phyloP scores from a whole-genome alignment of 2,888 invertebrate genomes.

The Eupeodes latifasciatus region DNA sequence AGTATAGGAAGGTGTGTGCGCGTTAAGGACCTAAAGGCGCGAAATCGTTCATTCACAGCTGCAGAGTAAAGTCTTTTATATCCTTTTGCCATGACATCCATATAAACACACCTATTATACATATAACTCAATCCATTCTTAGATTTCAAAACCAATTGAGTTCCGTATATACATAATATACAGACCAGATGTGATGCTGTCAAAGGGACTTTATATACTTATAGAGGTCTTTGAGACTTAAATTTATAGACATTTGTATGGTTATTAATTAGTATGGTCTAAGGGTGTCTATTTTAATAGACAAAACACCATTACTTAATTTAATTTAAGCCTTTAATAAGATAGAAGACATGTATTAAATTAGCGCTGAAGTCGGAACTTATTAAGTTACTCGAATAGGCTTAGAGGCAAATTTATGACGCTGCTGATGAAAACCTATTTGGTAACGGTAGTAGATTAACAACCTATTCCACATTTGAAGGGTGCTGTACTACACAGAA shows the following conservation, averaged over 20 bases:
- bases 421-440: too few species aligned
- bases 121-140: not conserved
- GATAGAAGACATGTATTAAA: not conserved
- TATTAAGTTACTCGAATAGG: too few species aligned
- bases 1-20: not conserved
- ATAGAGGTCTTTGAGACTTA: not conserved
- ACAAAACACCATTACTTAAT: not conserved
- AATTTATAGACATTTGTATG: constrained; percentile 20
- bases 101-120: too few species aligned
- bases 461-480: too few species aligned
- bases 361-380: not conserved
- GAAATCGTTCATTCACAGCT: constrained; percentile 4
- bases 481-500: too few species aligned
- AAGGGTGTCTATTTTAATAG: too few species aligned
- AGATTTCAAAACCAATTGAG: constrained; percentile 25
- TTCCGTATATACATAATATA: not conserved
- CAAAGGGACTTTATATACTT: not conserved
- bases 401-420: too few species aligned
- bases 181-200: constrained; percentile 18
- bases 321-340: not conserved
- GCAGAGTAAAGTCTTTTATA: not conserved
- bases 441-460: too few species aligned
- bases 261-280: not conserved
- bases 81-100: not conserved
- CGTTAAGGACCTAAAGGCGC: not conserved